Percentiles rank a stretch among this genome's conserved stretches.
Conservation (phyloP, 2,797 vertebrate species). For the Bovichtus diacanthus region DNA sequence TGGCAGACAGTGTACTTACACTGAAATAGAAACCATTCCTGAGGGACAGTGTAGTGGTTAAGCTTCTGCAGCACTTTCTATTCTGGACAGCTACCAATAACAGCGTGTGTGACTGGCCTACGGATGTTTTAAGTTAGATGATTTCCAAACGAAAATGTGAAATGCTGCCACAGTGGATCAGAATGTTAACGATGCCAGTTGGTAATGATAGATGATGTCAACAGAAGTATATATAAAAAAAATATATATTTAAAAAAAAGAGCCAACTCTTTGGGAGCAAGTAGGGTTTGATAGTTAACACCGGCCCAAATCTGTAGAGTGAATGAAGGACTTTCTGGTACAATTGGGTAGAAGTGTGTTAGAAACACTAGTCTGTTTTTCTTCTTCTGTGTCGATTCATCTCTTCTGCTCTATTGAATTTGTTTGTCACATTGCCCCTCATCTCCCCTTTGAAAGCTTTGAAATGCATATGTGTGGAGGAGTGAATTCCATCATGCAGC, state of each 20-base stretch:
- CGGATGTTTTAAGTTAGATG: constrained; percentile 33
- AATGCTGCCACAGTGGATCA: constrained; percentile 7
- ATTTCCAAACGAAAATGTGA: constrained; percentile 13
- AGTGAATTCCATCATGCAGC: constrained; percentile 43
- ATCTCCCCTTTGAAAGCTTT: constrained; percentile 26
- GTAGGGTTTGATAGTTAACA: not conserved
- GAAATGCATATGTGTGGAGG: constrained; percentile 41
- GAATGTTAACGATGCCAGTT: not conserved
- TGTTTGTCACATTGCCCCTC: constrained; percentile 26
- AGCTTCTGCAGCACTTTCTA: constrained; percentile 45
- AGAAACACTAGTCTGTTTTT: not conserved
- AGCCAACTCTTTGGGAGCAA: not conserved
- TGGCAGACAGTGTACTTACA: constrained; percentile 51
- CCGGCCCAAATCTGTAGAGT: not conserved
- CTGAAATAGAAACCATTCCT: constrained; percentile 67
- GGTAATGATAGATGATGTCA: constrained; percentile 4
- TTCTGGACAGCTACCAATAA: constrained; percentile 42
- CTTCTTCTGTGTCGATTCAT: constrained; percentile 19
- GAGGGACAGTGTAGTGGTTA: constrained; percentile 42
- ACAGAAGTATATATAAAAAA: not conserved
- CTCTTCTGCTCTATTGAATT: constrained; percentile 34
- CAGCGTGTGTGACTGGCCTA: not conserved
- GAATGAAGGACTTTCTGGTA: not conserved
- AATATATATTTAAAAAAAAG: not conserved
- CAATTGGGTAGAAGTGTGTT: not conserved